Evolutionary conservation across 2,113 vertebrate species (phyloP), one percentile per base, ranked within the genome.

Genomic region (Dicentrarchus labrax): DNA sequence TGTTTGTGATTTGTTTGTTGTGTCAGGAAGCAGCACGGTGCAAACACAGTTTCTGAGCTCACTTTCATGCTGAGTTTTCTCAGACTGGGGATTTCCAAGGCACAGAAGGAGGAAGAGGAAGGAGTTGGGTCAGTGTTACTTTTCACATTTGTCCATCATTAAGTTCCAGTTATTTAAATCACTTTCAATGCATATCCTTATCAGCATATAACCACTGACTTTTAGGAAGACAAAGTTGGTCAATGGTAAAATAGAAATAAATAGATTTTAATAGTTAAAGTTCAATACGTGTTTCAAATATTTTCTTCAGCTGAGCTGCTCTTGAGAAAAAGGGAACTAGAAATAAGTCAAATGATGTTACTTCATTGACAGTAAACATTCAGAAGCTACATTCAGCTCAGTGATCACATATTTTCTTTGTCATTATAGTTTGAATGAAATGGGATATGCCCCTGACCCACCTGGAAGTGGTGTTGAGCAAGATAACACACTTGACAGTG

Each of bases 81-180:
- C 8, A 21, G 36, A 21, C 11, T 39, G 5, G 6, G 12, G 39
- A 38, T 15, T 62, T 60, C 43, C 36, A 0, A 13, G 30, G 0
- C 15, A 19, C 36, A 30, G 9, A 60, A 0, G 2, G 7, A n/a
- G 41, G 8, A 30, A 13, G 7, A n/a, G 41, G 8, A 30, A 13
- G 13, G 62, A 66, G 54, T 2, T 10, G 50, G 72, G 78, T 85
- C 59, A 66, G 60, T 50, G 6, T 54, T 36, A 47, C 39, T 64
- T 51, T 72, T 79, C 21, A 72, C 22, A 53, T 24, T 64, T 19
- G 21, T 51, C 6, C 12, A 56, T 54, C 30, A 51, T 22, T 7
- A 21, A 22, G 17, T 54, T 57, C 8, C 11, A 70, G 0, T 15
- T 8, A 30, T 13, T 57, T 16, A 21, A 70, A 51, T 50, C 10